Percentiles rank a stretch among this genome's conserved stretches.
phyloP scores from a whole-genome alignment of 1,140 invertebrate species.

The Octopus bimaculoides region DNA sequence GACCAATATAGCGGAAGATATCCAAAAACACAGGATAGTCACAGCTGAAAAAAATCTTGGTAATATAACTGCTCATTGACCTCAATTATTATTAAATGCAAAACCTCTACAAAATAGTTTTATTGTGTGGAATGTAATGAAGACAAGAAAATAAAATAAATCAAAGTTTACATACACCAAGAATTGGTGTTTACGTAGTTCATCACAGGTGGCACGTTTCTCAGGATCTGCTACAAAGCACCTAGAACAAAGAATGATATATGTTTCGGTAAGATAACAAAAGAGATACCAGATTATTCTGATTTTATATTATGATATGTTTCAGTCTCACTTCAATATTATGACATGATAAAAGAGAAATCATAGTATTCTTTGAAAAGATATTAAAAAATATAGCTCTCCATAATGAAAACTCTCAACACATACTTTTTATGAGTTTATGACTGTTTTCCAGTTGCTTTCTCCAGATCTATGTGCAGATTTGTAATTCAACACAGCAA shows the following conservation, averaged over 20 bases:
- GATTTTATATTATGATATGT: neutral
- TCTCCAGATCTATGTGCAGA: no score
- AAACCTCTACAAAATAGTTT: no score
- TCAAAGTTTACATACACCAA: slow-evolving; percentile 58
- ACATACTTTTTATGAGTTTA: neutral
- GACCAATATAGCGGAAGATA: no score
- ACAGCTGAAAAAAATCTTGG: no score
- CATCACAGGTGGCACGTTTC: slow-evolving; percentile 78
- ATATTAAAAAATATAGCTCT: neutral
- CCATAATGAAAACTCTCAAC: neutral
- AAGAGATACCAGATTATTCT: neutral
- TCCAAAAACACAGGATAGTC: no score
- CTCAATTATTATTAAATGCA: no score
- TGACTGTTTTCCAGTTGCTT: no score
- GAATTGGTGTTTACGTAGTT: slow-evolving; percentile 88
- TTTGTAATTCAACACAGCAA: no score
- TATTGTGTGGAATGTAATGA: no score
- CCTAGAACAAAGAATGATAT: slow-evolving; percentile 43
- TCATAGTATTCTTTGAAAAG: neutral
- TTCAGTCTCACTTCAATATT: neutral
- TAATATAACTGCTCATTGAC: no score
- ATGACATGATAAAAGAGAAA: neutral
- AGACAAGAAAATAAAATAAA: no score
- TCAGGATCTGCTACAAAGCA: slow-evolving; percentile 92
- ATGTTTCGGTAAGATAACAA: neutral